A percentile compares a stretch with the other conserved stretches of the same genome.
These are phyloP conservation scores for Eunapius fragilis DNA, from an alignment of 37 sponge, comb jelly and placozoan species.

Conservation along the genomic window DNA sequence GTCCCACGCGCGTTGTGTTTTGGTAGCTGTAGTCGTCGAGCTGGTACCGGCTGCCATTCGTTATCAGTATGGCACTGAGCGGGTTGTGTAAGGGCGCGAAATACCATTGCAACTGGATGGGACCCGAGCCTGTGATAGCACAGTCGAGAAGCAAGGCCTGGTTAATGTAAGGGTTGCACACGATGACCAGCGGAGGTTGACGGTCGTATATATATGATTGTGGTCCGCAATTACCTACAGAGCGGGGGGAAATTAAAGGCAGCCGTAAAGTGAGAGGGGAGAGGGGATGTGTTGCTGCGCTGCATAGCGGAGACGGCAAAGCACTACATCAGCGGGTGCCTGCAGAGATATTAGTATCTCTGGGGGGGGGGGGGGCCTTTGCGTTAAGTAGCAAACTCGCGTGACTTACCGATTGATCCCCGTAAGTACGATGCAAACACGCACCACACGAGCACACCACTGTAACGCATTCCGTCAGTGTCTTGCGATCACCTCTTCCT, in stretches of 20 bases:
- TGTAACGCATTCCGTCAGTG: neutral
- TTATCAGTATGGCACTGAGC: neutral
- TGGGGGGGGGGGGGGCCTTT: no score
- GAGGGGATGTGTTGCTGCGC: neutral
- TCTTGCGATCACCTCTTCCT: neutral
- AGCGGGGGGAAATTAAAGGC: neutral
- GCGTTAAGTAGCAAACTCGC: no score
- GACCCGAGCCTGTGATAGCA: neutral
- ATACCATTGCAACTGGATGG: constrained; percentile 8
- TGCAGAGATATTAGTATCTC: no score
- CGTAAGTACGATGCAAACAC: neutral
- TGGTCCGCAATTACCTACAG: neutral
- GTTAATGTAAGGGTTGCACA: constrained; percentile 30
- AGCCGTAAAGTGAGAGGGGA: neutral
- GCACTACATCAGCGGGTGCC: neutral
- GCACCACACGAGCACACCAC: neutral
- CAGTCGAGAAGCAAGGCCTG: constrained; percentile 2
- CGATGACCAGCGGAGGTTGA: constrained; percentile 28
- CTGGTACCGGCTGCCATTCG: neutral
- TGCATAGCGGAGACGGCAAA: neutral
- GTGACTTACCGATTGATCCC: neutral
- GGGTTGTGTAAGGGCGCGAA: neutral
- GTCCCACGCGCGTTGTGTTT: neutral
- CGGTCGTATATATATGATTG: constrained; percentile 5
- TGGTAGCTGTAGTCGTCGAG: neutral